These are phyloP conservation scores for Mormyrus proboscirostris DNA, from an alignment of 2,797 vertebrate genomes.

Conservation along the genomic window DNA sequence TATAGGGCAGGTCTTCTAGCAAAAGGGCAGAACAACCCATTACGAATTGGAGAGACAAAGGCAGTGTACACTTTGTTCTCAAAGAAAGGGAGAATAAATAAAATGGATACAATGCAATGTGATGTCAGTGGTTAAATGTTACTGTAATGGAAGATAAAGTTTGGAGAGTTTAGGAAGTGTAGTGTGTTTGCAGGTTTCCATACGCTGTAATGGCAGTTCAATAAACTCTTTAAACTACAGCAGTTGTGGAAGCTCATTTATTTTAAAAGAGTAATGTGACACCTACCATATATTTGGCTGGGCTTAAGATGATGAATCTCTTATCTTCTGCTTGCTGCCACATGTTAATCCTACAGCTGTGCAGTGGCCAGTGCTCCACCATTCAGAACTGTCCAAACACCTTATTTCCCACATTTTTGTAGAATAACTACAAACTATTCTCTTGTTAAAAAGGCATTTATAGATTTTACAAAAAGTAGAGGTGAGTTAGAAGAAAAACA, in stretches of 20 bases:
- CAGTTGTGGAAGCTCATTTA: background rate
- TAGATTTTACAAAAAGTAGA: background rate
- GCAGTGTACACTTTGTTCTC: background rate
- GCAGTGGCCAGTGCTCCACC: background rate
- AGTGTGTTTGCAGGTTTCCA: background rate
- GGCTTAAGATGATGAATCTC: background rate
- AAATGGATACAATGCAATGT: background rate
- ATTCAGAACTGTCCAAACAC: background rate
- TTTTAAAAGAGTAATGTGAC: background rate
- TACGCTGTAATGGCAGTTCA: background rate
- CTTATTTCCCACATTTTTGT: background rate
- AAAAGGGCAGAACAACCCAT: background rate
- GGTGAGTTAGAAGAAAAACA: conserved; percentile 3
- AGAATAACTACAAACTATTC: background rate
- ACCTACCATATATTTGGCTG: background rate
- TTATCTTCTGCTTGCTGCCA: background rate
- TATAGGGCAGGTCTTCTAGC: background rate
- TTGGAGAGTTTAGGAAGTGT: background rate
- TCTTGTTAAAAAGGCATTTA: background rate
- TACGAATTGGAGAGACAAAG: background rate
- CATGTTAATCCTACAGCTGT: background rate
- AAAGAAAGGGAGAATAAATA: background rate
- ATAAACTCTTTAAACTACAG: background rate
- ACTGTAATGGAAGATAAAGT: background rate
- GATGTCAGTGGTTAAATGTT: background rate